A percentile compares a stretch with the other conserved stretches of the same genome.
These are phyloP conservation scores for Hycleus phaleratus DNA, from an alignment of 1,140 invertebrate genomes.

Conservation along the genomic window DNA sequence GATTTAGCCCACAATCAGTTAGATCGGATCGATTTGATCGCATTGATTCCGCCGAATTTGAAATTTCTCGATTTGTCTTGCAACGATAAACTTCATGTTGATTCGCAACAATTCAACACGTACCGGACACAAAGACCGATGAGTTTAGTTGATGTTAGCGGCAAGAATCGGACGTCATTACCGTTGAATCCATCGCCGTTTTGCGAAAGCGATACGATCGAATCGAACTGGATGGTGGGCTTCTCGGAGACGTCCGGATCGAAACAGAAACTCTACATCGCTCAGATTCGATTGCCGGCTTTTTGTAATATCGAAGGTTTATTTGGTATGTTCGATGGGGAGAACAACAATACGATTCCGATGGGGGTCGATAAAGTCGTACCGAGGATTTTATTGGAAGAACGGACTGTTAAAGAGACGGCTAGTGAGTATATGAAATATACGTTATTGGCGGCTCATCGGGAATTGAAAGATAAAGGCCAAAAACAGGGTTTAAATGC, in stretches of 20 bases:
- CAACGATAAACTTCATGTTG: slow-evolving; percentile 70
- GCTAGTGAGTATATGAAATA: slow-evolving; percentile 75
- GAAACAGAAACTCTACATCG: slow-evolving; percentile 60
- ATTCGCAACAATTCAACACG: slow-evolving; percentile 69
- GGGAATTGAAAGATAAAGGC: slow-evolving; percentile 63
- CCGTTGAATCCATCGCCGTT: slow-evolving; percentile 57
- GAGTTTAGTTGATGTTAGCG: slow-evolving; percentile 74
- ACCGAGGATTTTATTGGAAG: slow-evolving; percentile 66
- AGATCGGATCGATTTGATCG: slow-evolving; percentile 65
- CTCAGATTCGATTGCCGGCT: slow-evolving; percentile 65
- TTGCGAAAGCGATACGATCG: slow-evolving; percentile 47
- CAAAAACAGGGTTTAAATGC: slow-evolving; percentile 63
- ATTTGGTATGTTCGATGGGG: slow-evolving; percentile 74
- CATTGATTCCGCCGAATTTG: slow-evolving; percentile 68
- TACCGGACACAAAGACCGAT: slow-evolving; percentile 70
- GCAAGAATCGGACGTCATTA: slow-evolving; percentile 58
- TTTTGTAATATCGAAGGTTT: slow-evolving; percentile 72
- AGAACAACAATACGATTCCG: slow-evolving; percentile 59
- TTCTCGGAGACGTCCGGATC: slow-evolving; percentile 77
- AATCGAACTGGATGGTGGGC: slow-evolving; percentile 67
- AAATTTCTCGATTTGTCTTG: slow-evolving; percentile 80
- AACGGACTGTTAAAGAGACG: slow-evolving; percentile 70
- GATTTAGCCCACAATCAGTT: slow-evolving; percentile 80
- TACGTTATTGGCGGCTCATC: slow-evolving; percentile 66
- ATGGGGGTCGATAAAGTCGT: slow-evolving; percentile 60